Evolutionary conservation across 2,113 vertebrate genomes (phyloP).

Genomic region (Scortum barcoo): DNA sequence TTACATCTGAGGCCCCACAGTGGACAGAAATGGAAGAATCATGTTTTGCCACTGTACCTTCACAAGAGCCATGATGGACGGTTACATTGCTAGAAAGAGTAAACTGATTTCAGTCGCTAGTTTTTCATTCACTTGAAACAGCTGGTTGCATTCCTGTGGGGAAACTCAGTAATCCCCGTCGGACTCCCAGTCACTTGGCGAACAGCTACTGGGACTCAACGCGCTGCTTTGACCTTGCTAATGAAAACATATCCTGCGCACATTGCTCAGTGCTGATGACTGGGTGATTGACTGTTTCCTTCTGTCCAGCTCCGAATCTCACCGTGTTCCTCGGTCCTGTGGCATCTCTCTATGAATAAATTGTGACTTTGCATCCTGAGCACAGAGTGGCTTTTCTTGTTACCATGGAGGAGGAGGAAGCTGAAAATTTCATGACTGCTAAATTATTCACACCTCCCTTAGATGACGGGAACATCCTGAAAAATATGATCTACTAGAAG

Average conservation of each 20-base stretch:
- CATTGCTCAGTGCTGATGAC: constrained; percentile 25
- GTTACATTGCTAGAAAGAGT: constrained; percentile 10
- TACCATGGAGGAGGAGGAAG: constrained; percentile 59
- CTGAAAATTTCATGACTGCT: constrained; percentile 77
- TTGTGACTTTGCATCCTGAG: constrained; percentile 73
- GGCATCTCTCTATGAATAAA: constrained; percentile 80
- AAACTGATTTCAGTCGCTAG: constrained; percentile 17
- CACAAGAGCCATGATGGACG: constrained; percentile 20
- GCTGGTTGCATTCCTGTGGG: constrained; percentile 35
- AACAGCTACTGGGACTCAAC: constrained; percentile 26
- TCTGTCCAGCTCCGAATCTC: constrained; percentile 44
- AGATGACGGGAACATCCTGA: constrained; percentile 60
- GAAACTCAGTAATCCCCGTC: constrained; percentile 19
- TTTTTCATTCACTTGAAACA: constrained; percentile 37
- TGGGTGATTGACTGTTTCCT: constrained; percentile 7
- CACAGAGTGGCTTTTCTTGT: constrained; percentile 84
- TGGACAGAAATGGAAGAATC: constrained; percentile 48
- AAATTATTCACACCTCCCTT: constrained; percentile 76
- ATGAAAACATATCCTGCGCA: constrained; percentile 42
- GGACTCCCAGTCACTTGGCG: constrained; percentile 24
- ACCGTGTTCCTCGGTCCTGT: constrained; percentile 17
- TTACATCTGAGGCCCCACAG: neutral
- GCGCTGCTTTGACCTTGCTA: constrained; percentile 32
- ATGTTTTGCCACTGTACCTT: neutral
- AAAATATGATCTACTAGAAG: constrained; percentile 60